These are phyloP conservation scores for Lichenostomus cassidix DNA, from an alignment of 2,113 vertebrate genomes.

Conservation along the genomic window DNA sequence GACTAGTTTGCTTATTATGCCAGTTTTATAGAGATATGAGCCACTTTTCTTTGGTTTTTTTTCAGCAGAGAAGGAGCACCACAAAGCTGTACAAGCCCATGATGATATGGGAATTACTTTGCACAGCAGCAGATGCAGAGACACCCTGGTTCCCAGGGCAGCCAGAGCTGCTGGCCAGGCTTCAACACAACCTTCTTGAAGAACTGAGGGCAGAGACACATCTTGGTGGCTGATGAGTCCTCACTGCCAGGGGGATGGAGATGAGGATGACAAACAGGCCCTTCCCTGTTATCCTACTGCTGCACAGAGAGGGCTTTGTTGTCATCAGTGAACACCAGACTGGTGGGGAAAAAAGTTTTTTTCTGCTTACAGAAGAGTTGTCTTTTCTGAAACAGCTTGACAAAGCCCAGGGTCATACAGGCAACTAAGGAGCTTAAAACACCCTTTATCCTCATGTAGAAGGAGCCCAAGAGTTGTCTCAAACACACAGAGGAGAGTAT, in stretches of 20 bases:
- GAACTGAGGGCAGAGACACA: neutral
- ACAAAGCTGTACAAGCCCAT: accelerated
- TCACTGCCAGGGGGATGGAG: accelerated
- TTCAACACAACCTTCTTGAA: neutral
- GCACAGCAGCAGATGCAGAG: neutral
- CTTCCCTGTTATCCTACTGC: neutral
- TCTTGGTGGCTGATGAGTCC: neutral
- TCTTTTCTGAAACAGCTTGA: neutral
- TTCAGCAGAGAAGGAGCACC: neutral
- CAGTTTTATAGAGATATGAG: neutral
- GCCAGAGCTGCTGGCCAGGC: neutral
- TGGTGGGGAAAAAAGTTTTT: neutral
- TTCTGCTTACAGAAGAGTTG: neutral
- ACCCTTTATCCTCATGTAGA: neutral
- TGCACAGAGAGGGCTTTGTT: neutral
- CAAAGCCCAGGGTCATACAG: neutral
- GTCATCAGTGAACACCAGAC: accelerated
- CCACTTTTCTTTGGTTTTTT: neutral
- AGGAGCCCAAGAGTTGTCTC: neutral
- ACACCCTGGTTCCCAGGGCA: accelerated
- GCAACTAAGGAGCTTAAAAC: neutral
- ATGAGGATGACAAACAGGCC: neutral
- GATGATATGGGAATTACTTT: neutral
- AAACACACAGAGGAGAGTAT: neutral
- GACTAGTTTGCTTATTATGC: neutral